Conservation (phyloP, 2,797 vertebrate genomes). For the Cephalopachus bancanus region DNA sequence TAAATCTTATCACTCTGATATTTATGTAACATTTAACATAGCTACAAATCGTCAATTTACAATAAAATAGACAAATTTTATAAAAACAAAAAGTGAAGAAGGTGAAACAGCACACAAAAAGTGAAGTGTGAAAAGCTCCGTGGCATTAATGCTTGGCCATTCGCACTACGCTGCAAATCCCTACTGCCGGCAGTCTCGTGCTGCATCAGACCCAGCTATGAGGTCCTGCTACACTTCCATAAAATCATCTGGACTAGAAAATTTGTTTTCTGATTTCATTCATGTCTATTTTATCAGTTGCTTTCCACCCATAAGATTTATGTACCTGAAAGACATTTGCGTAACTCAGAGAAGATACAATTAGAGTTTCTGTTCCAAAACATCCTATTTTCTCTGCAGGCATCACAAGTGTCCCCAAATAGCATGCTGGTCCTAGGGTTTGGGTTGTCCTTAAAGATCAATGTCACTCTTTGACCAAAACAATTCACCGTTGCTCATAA, state of each 20-base stretch:
- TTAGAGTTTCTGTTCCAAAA: constrained; percentile 15
- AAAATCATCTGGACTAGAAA: not conserved
- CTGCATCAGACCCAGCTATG: not conserved
- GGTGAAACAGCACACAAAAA: not conserved
- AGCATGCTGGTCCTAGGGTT: not conserved
- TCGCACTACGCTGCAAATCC: not conserved
- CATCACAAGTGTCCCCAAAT: not conserved
- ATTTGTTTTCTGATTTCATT: not conserved
- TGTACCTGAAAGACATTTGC: constrained; percentile 7
- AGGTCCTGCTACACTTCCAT: not conserved
- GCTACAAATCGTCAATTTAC: not conserved
- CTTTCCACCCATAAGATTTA: not conserved
- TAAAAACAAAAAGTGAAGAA: not conserved
- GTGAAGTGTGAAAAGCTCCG: not conserved
- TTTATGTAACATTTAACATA: not conserved
- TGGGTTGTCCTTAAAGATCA: not conserved
- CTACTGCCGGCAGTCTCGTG: not conserved
- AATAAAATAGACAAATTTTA: not conserved
- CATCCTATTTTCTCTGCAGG: not conserved
- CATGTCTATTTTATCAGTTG: constrained; percentile 12
- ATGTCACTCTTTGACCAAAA: not conserved
- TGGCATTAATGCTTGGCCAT: not conserved
- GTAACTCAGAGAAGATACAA: constrained; percentile 59
- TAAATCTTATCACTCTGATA: not conserved
- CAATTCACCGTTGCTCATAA: constrained; percentile 58